Evolutionary conservation across 2,888 invertebrate genomes (phyloP), one percentile per base, ranked within the genome.

Genomic region (Auanema freiburgensis): DNA sequence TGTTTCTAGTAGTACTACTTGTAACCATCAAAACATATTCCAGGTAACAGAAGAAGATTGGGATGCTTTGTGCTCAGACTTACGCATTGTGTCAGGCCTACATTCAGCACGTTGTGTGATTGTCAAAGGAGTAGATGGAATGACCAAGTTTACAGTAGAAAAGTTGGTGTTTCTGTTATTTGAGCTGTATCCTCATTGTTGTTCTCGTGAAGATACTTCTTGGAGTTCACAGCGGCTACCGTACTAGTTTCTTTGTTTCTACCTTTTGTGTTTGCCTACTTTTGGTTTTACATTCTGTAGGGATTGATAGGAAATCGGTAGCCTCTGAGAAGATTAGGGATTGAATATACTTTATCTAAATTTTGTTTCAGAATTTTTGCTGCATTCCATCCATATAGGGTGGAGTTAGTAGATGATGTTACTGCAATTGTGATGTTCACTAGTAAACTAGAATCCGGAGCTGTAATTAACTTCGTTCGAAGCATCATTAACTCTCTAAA

Each of bases 341-440:
- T 33, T 33, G 33, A 33, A 8, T 33, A 5, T 33, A 33, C 8
- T 33, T 8, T 33, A 8, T n/a, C 16, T 18, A 3, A 18, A 5
- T 46, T 24, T 49, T 51, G 8, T 69, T 67, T 25, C 67, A 79
- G 79, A 52, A 74, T 79, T 21, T 79, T 79, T 55, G 76, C 74
- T 5, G 72, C 69, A 25, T 79, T 70, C 57, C 58, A 65, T 8
- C 76, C 76, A 11, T 59, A 66, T 18, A 52, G 50, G n/a, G 66
- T 64, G 2, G 68, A 66, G 24, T 46, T 53, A 52, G 63, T 62
- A 14, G 66, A 68, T 49, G 57, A 49, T 12, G 2, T 55, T 14
- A 33, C 52, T 25, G 56, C 53, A 16, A 18, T 67, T 8, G 64
- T 69, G 12, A 49, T 57, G 42, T 68, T 68, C 57, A 43, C 41